These are phyloP conservation scores for Sinotaia quadrata DNA, from an alignment of 2,888 invertebrate genomes.

Conservation along the genomic window DNA sequence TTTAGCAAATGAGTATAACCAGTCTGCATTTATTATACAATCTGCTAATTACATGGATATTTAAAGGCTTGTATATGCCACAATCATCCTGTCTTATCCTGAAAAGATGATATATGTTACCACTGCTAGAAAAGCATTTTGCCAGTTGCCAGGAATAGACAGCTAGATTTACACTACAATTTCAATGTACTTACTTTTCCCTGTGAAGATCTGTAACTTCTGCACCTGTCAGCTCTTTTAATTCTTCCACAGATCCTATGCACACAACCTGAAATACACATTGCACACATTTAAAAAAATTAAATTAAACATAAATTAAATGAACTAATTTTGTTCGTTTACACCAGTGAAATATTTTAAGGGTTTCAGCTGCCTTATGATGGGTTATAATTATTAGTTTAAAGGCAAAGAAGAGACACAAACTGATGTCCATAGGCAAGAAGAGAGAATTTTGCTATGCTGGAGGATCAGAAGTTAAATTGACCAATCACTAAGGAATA, in stretches of 20 bases:
- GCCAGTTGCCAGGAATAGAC: neutral
- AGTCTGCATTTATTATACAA: too few relatives aligned
- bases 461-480: too few relatives aligned
- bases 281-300: neutral
- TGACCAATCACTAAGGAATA: too few relatives aligned
- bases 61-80: too few relatives aligned
- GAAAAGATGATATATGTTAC: too few relatives aligned
- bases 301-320: neutral
- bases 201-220: slow-evolving; percentile 93
- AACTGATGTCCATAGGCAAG: too few relatives aligned
- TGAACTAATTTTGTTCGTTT: neutral
- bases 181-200: slow-evolving; percentile 78
- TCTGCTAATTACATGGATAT: too few relatives aligned
- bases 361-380: neutral
- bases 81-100: too few relatives aligned
- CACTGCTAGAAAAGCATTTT: too few relatives aligned
- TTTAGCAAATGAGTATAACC: too few relatives aligned
- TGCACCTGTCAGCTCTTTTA: slow-evolving; percentile 85
- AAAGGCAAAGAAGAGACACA: too few relatives aligned
- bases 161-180: neutral
- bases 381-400: neutral
- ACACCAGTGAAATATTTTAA: neutral
- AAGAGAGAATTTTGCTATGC: too few relatives aligned
- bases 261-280: slow-evolving; percentile 79
- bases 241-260: slow-evolving; percentile 92